Evolutionary conservation across 2,888 invertebrate genomes (phyloP).

Genomic region (Nomada ferruginata): DNA sequence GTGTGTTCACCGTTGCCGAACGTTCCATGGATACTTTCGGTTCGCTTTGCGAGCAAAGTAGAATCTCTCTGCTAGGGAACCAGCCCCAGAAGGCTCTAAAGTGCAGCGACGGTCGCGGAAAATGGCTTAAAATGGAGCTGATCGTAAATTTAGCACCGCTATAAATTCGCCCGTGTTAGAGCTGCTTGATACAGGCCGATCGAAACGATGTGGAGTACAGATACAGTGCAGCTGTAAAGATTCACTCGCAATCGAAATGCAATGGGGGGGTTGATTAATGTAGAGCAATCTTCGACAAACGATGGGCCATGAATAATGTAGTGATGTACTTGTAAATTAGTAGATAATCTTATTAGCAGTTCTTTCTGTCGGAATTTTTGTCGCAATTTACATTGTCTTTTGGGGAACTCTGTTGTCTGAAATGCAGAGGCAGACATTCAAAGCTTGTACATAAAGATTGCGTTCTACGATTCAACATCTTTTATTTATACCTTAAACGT

Average conservation of each 20-base stretch:
- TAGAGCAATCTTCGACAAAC: neutral
- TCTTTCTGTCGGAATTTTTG: neutral
- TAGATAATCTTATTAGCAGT: too few species aligned
- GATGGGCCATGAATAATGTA: neutral
- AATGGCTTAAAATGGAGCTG: constrained; percentile 29
- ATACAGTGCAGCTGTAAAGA: neutral
- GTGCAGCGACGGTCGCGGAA: neutral
- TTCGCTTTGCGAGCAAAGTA: constrained; percentile 23
- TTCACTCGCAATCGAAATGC: neutral
- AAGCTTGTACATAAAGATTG: constrained; percentile 42
- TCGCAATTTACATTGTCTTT: constrained; percentile 18
- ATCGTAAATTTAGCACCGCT: constrained; percentile 36
- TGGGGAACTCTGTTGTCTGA: constrained; percentile 26
- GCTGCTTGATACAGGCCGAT: constrained; percentile 13
- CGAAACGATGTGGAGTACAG: constrained; percentile 9
- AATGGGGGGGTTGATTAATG: neutral
- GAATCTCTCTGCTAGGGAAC: constrained; percentile 15
- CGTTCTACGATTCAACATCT: constrained; percentile 2
- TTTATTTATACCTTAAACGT: neutral
- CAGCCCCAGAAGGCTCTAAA: constrained; percentile 21
- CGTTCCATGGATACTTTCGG: constrained; percentile 32
- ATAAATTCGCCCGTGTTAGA: constrained; percentile 20
- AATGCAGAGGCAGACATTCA: constrained; percentile 3
- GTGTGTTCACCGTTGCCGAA: constrained; percentile 14
- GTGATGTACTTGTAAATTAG: too few species aligned